Evolutionary conservation across 2,888 invertebrate genomes (phyloP).

Genomic region (Empis livida): DNA sequence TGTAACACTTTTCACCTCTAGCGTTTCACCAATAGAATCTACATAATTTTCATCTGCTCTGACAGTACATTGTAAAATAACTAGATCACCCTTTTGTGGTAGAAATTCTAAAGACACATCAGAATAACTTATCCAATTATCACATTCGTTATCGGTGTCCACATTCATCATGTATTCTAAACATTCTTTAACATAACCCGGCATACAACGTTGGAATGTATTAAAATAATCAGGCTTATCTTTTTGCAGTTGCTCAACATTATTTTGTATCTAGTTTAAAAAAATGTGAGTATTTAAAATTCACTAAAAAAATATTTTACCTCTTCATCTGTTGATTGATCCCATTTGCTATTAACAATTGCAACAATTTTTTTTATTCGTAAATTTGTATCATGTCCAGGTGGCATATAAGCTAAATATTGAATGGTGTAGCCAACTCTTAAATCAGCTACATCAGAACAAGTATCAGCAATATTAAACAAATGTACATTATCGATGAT

Average conservation of each 20-base stretch:
- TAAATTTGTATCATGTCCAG: conserved; percentile 31
- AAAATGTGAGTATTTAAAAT: no score
- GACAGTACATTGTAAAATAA: conserved; percentile 48
- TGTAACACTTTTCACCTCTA: conserved; percentile 46
- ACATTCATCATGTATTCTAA: conserved; percentile 21
- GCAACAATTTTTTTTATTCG: conserved; percentile 46
- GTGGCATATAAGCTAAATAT: conserved; percentile 42
- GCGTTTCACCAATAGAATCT: conserved; percentile 40
- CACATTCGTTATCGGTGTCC: conserved; percentile 42
- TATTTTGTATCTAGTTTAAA: conserved; percentile 11
- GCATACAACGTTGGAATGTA: conserved; percentile 23
- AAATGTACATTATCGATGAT: conserved; percentile 46
- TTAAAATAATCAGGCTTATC: conserved; percentile 22
- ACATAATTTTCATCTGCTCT: conserved; percentile 44
- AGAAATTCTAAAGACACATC: conserved; percentile 46
- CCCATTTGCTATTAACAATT: no score
- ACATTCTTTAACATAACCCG: conserved; percentile 20
- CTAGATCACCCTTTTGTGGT: conserved; percentile 56
- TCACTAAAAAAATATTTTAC: conserved; percentile 16
- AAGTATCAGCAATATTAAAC: conserved; percentile 37
- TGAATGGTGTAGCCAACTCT: conserved; percentile 42
- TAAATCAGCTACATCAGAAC: conserved; percentile 23
- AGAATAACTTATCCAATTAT: conserved; percentile 20
- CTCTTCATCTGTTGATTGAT: conserved; percentile 40
- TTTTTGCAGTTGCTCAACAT: background rate